Conservation (phyloP, 2,113 vertebrate species). For the Ailurus styani region DNA sequence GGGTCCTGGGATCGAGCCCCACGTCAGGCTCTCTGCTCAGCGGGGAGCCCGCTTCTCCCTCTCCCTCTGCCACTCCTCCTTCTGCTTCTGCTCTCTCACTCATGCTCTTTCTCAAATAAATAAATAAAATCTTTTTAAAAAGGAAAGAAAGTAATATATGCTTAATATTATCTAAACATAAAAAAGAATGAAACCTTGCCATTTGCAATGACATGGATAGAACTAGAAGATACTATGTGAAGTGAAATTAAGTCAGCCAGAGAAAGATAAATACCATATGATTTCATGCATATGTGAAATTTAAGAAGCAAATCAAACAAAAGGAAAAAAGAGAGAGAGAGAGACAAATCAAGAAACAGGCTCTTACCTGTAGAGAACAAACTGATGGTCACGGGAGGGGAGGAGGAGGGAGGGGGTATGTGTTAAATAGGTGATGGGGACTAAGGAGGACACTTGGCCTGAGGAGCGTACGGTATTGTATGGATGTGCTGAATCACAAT, state of each 20-base stretch:
- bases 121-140: too few relatives aligned
- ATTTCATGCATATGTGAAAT: not conserved
- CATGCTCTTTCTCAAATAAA: too few relatives aligned
- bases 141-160: not conserved
- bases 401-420: not conserved
- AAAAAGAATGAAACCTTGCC: not conserved
- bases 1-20: too few relatives aligned
- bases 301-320: not conserved
- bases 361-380: not conserved
- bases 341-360: not conserved
- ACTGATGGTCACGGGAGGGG: not conserved
- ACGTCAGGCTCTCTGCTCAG: too few relatives aligned
- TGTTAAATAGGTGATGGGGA: not conserved
- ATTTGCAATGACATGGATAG: not conserved
- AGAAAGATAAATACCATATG: not conserved
- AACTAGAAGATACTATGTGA: not conserved
- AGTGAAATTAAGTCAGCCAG: not conserved
- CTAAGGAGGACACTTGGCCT: not conserved
- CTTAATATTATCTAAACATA: not conserved
- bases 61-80: too few relatives aligned
- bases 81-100: too few relatives aligned
- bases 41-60: too few relatives aligned
- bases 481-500: not conserved
- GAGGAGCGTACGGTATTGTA: not conserved
- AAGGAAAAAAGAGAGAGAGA: not conserved